Evolutionary conservation across 2,797 vertebrate species (phyloP).

Genomic region (Graptemys geographica): DNA sequence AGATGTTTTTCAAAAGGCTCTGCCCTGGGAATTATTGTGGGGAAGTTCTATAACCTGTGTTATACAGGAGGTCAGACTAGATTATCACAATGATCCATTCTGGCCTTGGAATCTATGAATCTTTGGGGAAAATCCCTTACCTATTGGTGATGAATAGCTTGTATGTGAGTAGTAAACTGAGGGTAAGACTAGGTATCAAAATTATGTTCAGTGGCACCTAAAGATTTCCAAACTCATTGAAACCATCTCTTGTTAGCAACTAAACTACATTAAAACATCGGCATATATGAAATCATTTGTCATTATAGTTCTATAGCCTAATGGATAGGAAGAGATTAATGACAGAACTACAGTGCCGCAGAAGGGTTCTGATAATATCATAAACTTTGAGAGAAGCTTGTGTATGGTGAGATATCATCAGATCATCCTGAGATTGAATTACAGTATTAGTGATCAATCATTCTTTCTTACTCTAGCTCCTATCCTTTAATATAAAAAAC

Average conservation of each 20-base stretch:
- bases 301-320: background rate
- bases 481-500: background rate
- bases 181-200: background rate
- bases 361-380: background rate
- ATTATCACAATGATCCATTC: background rate
- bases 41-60: too few relatives aligned
- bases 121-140: background rate
- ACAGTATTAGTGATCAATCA: background rate
- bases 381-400: background rate
- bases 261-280: background rate
- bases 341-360: background rate
- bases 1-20: too few relatives aligned
- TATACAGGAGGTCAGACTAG: background rate
- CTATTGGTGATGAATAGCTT: background rate
- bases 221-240: background rate
- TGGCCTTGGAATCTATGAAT: background rate
- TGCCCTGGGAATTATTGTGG: too few relatives aligned
- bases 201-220: background rate
- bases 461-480: background rate
- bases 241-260: background rate
- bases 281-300: background rate
- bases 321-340: background rate
- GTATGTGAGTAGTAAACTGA: background rate
- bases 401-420: background rate
- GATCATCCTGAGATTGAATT: background rate